phyloP scores from a whole-genome alignment of 1,140 invertebrate species.

The Brachionus manjavacas region DNA sequence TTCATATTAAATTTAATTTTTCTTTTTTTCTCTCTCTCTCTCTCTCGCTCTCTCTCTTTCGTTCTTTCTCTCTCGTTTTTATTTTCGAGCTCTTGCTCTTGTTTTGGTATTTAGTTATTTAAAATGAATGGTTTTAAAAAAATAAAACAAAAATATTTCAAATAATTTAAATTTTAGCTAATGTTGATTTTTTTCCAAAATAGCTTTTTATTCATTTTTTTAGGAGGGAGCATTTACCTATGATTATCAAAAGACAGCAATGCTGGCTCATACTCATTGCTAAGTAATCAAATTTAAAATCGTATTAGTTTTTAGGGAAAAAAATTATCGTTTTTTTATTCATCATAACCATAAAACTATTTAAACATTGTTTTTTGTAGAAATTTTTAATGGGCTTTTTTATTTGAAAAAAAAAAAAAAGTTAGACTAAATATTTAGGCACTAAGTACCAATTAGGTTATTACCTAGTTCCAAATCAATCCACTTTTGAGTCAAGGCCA shows the following conservation, averaged over 20 bases:
- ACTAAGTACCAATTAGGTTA: neutral
- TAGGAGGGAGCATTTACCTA: neutral
- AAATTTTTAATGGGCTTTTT: neutral
- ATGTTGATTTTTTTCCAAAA: neutral
- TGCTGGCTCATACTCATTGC: neutral
- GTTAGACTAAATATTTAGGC: neutral
- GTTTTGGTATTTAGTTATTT: neutral
- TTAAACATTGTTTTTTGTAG: neutral
- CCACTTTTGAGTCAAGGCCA: neutral
- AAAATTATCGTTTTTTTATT: neutral
- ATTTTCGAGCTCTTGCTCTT: neutral
- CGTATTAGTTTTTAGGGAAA: neutral
- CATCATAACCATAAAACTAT: neutral
- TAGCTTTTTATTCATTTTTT: neutral
- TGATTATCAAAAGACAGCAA: neutral
- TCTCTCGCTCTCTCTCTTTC: neutral
- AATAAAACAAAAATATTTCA: slow-evolving; percentile 8
- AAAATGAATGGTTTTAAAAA: neutral
- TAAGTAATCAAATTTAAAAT: neutral
- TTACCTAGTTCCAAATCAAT: neutral
- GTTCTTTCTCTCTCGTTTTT: neutral
- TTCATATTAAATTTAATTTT: slow-evolving; percentile 3
- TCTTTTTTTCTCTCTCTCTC: too few relatives aligned
- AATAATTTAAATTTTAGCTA: slow-evolving; percentile 1
- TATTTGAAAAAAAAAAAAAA: neutral